These are phyloP conservation scores for Melanophora roralis DNA, from an alignment of 2,888 invertebrate species.

Conservation along the genomic window DNA sequence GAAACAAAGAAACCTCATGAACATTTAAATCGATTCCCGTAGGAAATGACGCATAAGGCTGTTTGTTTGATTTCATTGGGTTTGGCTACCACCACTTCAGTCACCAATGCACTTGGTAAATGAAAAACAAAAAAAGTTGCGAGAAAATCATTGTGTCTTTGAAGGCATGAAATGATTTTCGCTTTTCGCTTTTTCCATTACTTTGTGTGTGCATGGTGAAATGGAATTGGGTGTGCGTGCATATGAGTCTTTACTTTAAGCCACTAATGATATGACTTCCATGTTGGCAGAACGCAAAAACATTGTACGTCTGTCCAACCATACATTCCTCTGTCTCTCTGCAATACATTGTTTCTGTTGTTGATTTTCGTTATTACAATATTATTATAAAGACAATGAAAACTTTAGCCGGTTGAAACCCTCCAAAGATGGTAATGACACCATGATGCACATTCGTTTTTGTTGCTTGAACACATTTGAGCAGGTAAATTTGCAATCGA, in stretches of 20 bases:
- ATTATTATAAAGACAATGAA: not conserved
- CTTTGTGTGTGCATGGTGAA: slow-evolving; percentile 4
- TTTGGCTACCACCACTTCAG: slow-evolving; percentile 30
- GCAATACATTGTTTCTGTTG: slow-evolving; percentile 22
- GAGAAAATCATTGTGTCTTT: not conserved
- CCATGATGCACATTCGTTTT: slow-evolving; percentile 25
- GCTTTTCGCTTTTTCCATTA: slow-evolving; percentile 33
- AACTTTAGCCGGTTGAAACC: slow-evolving; percentile 34
- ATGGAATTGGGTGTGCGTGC: slow-evolving; percentile 43
- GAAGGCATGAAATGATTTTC: slow-evolving; percentile 29
- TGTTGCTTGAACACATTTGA: not conserved
- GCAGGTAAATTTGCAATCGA: slow-evolving; percentile 36
- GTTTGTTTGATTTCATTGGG: slow-evolving; percentile 17
- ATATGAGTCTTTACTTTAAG: slow-evolving; percentile 41
- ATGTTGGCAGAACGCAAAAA: slow-evolving; percentile 22
- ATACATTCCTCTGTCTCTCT: not conserved
- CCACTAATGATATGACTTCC: slow-evolving; percentile 60
- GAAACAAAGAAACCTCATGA: slow-evolving; percentile 5
- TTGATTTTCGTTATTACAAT: not conserved
- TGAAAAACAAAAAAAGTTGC: not conserved
- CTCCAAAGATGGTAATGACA: slow-evolving; percentile 62
- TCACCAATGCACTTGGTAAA: not conserved
- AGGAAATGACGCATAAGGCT: slow-evolving; percentile 61
- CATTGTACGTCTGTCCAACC: not conserved
- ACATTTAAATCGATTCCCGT: slow-evolving; percentile 51